These are phyloP conservation scores for Cerceris rybyensis DNA, from an alignment of 2,888 invertebrate genomes.

Conservation along the genomic window DNA sequence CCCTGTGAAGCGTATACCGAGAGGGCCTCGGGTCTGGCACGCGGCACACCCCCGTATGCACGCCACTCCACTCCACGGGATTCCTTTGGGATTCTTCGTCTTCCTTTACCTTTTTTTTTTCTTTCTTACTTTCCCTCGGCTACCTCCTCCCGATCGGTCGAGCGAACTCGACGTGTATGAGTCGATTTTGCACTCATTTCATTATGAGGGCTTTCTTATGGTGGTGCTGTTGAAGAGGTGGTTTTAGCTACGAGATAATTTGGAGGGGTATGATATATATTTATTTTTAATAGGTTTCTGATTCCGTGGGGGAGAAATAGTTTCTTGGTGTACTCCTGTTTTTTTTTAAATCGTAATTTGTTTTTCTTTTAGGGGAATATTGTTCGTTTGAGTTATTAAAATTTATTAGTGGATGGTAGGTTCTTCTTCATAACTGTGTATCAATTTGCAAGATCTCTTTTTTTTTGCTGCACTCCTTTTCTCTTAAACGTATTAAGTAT, in stretches of 20 bases:
- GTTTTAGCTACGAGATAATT: no score
- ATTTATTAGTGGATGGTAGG: no score
- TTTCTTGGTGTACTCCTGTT: no score
- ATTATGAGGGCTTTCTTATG: slow-evolving; percentile 54
- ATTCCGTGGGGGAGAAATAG: no score
- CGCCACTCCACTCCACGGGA: slow-evolving; percentile 64
- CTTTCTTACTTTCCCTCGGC: slow-evolving; percentile 12
- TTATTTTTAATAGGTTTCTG: no score
- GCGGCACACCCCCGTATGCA: slow-evolving; percentile 78
- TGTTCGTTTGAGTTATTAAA: no score
- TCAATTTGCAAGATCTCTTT: background rate
- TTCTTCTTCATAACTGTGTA: no score
- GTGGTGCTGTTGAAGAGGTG: slow-evolving; percentile 44
- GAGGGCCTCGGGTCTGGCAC: slow-evolving; percentile 77
- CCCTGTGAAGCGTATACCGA: slow-evolving; percentile 76
- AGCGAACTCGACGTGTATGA: slow-evolving; percentile 42
- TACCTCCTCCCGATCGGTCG: slow-evolving; percentile 4
- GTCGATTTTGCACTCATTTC: slow-evolving; percentile 51
- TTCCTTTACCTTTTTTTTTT: slow-evolving; percentile 17
- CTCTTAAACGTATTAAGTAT: background rate
- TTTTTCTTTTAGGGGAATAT: no score
- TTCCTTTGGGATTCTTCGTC: slow-evolving; percentile 60
- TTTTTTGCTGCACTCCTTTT: background rate
- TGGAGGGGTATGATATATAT: no score
- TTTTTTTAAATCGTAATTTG: no score